phyloP scores from a whole-genome alignment of 2,113 vertebrate species.

The Hiodon tergisus region DNA sequence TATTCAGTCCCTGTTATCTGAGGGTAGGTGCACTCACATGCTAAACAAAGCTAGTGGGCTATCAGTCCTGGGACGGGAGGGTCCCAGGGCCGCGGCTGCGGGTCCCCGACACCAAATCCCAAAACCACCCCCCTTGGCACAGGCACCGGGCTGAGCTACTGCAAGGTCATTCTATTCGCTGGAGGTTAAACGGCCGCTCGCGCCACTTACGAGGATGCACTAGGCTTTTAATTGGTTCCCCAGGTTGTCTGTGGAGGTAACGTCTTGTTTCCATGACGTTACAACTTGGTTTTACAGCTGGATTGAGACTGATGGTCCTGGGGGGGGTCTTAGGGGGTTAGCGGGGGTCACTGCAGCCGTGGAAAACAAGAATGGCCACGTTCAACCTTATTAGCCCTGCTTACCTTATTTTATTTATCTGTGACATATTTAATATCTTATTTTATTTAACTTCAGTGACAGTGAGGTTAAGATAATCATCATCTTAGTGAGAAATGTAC shows the following conservation, averaged over 20 bases:
- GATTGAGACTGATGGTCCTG: constrained; percentile 33
- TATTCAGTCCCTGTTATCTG: constrained; percentile 12
- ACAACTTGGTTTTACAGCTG: constrained; percentile 49
- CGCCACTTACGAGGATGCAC: constrained; percentile 34
- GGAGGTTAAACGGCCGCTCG: constrained; percentile 43
- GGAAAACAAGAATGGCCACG: too few species aligned
- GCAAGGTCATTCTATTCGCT: constrained; percentile 8
- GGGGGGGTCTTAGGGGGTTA: constrained; percentile 20
- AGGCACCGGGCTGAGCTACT: background rate
- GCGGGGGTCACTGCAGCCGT: constrained; percentile 1
- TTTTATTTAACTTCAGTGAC: too few species aligned
- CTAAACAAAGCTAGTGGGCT: background rate
- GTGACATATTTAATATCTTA: too few species aligned
- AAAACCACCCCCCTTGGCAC: background rate
- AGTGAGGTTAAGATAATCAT: too few species aligned
- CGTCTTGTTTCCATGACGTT: constrained; percentile 47
- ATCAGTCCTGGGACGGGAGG: too few species aligned
- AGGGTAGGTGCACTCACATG: constrained; percentile 2
- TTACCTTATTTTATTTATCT: too few species aligned
- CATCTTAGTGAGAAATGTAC: too few species aligned
- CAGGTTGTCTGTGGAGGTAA: constrained; percentile 53
- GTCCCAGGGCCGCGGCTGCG: too few species aligned
- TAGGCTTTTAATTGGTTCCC: constrained; percentile 58
- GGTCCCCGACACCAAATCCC: too few species aligned
- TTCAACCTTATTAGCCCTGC: too few species aligned